A percentile compares a stretch with the other conserved stretches of the same genome.
These are phyloP conservation scores for Sciaenops ocellatus DNA, from an alignment of 2,797 vertebrate genomes.

Conservation along the genomic window DNA sequence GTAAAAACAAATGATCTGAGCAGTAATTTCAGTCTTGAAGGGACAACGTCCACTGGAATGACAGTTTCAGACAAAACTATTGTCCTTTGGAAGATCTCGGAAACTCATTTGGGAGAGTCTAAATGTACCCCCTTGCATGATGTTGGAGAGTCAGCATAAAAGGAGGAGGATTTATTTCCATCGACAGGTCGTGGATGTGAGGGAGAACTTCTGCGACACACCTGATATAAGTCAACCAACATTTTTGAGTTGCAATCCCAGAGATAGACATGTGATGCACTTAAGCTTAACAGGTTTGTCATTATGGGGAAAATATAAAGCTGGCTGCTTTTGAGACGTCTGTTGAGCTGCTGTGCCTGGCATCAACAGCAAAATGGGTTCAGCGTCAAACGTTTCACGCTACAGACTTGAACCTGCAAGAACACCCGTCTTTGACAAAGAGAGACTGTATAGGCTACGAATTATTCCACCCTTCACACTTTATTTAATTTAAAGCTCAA, in stretches of 20 bases:
- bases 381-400: constrained; percentile 22
- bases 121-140: constrained; percentile 38
- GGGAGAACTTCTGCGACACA: constrained; percentile 42
- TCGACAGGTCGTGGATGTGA: constrained; percentile 29
- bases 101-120: constrained; percentile 63
- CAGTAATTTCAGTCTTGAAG: constrained; percentile 65
- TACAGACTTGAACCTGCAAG: constrained; percentile 22
- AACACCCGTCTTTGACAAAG: constrained; percentile 16
- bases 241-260: constrained; percentile 60
- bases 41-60: constrained; percentile 74
- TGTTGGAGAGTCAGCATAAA: constrained; percentile 26
- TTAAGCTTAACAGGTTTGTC: constrained; percentile 46
- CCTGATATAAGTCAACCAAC: constrained; percentile 54
- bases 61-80: constrained; percentile 68
- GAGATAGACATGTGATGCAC: constrained; percentile 54
- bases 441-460: background rate
- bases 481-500: constrained; percentile 15
- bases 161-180: constrained; percentile 42
- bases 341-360: constrained; percentile 25
- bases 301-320: constrained; percentile 30
- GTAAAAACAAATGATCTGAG: constrained; percentile 52
- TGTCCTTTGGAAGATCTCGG: constrained; percentile 80
- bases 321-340: constrained; percentile 14
- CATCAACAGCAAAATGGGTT: constrained; percentile 36
- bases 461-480: constrained; percentile 12